Conservation (phyloP, 1,140 invertebrate species). For the Manduca sexta region DNA sequence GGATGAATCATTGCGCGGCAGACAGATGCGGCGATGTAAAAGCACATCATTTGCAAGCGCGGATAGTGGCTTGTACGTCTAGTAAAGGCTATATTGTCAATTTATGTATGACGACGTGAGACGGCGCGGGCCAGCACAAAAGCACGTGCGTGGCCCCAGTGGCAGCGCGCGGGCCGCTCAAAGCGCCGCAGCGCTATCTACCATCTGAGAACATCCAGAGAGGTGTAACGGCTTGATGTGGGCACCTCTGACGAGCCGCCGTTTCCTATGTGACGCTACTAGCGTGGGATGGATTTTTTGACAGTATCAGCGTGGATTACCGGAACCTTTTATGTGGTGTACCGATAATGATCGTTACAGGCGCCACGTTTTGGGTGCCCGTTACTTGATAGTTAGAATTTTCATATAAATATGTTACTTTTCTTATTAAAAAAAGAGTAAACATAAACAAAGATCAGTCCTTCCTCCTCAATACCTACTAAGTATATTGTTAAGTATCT, state of each 20-base stretch:
- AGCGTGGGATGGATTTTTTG: constrained; percentile 41
- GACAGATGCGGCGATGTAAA: constrained; percentile 1
- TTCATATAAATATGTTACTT: too few relatives aligned
- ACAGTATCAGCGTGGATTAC: constrained; percentile 32
- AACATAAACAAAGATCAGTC: too few relatives aligned
- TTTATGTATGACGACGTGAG: constrained; percentile 53
- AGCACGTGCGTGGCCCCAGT: constrained; percentile 56
- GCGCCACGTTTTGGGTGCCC: constrained; percentile 33
- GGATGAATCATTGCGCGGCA: too few relatives aligned
- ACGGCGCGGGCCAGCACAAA: constrained; percentile 48
- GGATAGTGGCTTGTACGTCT: constrained; percentile 20
- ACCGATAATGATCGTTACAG: constrained; percentile 24
- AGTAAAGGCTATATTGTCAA: constrained; percentile 47
- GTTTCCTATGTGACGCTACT: constrained; percentile 24
- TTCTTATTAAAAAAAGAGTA: too few relatives aligned
- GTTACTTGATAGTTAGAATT: background rate
- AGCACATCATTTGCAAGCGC: constrained; percentile 18
- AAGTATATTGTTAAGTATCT: too few relatives aligned
- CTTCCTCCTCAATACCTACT: too few relatives aligned
- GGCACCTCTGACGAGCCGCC: constrained; percentile 47
- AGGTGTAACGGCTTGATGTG: constrained; percentile 60
- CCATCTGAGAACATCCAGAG: constrained; percentile 50
- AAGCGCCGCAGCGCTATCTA: constrained; percentile 46
- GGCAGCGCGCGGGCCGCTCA: constrained; percentile 41
- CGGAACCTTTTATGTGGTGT: constrained; percentile 25